These are phyloP conservation scores for Cyaniris semiargus DNA, from an alignment of 2,888 invertebrate species.

Conservation along the genomic window DNA sequence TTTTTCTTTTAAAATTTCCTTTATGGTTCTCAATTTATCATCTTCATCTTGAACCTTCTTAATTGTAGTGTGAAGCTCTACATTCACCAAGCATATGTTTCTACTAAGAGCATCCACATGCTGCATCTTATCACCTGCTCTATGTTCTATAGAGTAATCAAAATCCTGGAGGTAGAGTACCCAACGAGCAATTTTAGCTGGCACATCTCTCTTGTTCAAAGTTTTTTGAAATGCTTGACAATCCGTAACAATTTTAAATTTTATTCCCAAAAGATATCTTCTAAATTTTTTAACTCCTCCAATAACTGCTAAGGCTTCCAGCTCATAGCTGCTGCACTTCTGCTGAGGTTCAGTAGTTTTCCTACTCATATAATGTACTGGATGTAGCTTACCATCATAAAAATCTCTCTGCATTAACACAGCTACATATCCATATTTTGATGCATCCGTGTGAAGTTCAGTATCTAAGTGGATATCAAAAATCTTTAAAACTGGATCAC, in stretches of 20 bases:
- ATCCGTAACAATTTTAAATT: not conserved
- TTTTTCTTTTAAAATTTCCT: constrained; percentile 37
- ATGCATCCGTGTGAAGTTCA: constrained; percentile 43
- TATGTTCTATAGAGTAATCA: constrained; percentile 19
- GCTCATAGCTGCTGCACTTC: not conserved
- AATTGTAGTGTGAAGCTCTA: constrained; percentile 35
- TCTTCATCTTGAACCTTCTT: constrained; percentile 40
- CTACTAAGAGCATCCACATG: constrained; percentile 22
- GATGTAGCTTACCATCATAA: too few relatives aligned
- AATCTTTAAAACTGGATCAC: constrained; percentile 21
- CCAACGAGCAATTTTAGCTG: constrained; percentile 26
- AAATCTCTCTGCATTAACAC: constrained; percentile 32
- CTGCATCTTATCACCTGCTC: constrained; percentile 7
- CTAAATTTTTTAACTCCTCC: not conserved
- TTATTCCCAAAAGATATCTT: not conserved
- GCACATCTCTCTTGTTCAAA: constrained; percentile 29
- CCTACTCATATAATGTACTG: not conserved
- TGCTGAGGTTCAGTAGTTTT: not conserved
- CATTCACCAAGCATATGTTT: constrained; percentile 27
- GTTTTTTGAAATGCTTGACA: constrained; percentile 23
- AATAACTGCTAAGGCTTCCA: not conserved
- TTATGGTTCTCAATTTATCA: constrained; percentile 41
- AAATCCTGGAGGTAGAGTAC: constrained; percentile 17
- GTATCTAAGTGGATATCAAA: constrained; percentile 36
- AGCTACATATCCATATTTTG: constrained; percentile 34